Percentiles rank a stretch among this genome's conserved stretches.
Conservation (phyloP, 2,888 invertebrate species). For the Tuberolachnus salignus region DNA sequence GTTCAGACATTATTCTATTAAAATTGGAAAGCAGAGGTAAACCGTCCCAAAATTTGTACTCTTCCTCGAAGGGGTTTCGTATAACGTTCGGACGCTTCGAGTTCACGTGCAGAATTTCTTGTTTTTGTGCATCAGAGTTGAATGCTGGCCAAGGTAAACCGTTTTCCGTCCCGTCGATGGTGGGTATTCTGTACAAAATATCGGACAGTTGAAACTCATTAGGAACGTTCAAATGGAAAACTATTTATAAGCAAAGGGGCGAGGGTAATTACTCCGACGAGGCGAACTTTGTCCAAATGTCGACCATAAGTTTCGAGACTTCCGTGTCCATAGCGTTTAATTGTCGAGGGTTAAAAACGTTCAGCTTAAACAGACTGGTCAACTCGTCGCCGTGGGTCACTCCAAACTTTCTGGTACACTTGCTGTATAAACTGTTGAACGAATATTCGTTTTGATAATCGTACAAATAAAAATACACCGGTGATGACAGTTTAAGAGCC, state of each 20-base stretch:
- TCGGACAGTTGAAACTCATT: no score
- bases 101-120: constrained; percentile 9
- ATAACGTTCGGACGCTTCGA: background rate
- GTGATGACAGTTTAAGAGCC: background rate
- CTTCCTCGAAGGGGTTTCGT: constrained; percentile 1
- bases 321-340: no score
- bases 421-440: constrained; percentile 8
- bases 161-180: constrained; percentile 10
- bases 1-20: background rate
- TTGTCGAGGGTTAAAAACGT: no score
- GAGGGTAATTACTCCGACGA: no score
- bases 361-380: background rate
- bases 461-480: constrained; percentile 31
- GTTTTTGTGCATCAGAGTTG: background rate
- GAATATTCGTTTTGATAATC: constrained; percentile 39
- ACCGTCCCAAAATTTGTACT: constrained; percentile 22
- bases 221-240: no score
- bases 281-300: no score
- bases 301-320: no score
- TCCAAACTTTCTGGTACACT: constrained; percentile 6
- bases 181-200: constrained; percentile 11
- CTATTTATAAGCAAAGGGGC: no score
- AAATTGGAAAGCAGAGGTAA: constrained; percentile 16
- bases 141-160: constrained; percentile 22
- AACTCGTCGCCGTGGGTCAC: constrained; percentile 54